A percentile compares a stretch with the other conserved stretches of the same genome.
These are phyloP conservation scores for Pagrus major DNA, from an alignment of 2,113 vertebrate species.

Conservation along the genomic window DNA sequence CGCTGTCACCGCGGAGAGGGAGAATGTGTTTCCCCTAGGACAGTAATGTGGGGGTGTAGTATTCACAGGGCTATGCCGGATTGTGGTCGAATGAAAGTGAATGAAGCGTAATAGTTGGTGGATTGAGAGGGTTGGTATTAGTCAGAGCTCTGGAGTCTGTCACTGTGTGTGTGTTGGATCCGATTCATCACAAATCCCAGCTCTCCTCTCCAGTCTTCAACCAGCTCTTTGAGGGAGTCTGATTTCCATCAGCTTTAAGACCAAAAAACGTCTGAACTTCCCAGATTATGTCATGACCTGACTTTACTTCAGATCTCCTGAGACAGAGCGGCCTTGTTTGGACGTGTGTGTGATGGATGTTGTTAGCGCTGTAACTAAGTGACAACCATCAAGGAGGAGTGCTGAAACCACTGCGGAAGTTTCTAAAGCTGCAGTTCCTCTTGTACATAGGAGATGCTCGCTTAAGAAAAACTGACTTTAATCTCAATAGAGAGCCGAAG, in stretches of 20 bases:
- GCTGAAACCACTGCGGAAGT: background rate
- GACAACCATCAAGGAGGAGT: background rate
- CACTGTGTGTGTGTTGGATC: slow-evolving; percentile 53
- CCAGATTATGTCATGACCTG: slow-evolving; percentile 21
- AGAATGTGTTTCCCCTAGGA: slow-evolving; percentile 33
- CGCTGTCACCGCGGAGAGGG: slow-evolving; percentile 43
- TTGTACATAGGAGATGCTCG: background rate
- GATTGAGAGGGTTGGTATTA: slow-evolving; percentile 50
- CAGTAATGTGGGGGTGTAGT: slow-evolving; percentile 56
- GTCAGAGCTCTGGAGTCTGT: slow-evolving; percentile 66
- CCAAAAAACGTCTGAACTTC: slow-evolving; percentile 26
- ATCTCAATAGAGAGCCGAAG: too few species aligned
- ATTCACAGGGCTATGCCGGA: slow-evolving; percentile 37
- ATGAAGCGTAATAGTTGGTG: slow-evolving; percentile 45
- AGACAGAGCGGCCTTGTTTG: slow-evolving; percentile 32
- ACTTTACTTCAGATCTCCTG: slow-evolving; percentile 14
- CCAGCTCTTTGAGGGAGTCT: slow-evolving; percentile 32
- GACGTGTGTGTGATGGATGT: background rate
- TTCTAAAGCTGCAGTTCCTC: background rate
- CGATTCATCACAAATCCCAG: slow-evolving; percentile 43
- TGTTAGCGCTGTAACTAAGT: background rate
- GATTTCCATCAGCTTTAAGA: slow-evolving; percentile 54
- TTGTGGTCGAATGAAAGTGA: slow-evolving; percentile 58
- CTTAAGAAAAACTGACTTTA: background rate
- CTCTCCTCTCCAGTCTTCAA: slow-evolving; percentile 33